Evolutionary conservation across 2,888 invertebrate species (phyloP).

Genomic region (Willowsia nigromaculata): DNA sequence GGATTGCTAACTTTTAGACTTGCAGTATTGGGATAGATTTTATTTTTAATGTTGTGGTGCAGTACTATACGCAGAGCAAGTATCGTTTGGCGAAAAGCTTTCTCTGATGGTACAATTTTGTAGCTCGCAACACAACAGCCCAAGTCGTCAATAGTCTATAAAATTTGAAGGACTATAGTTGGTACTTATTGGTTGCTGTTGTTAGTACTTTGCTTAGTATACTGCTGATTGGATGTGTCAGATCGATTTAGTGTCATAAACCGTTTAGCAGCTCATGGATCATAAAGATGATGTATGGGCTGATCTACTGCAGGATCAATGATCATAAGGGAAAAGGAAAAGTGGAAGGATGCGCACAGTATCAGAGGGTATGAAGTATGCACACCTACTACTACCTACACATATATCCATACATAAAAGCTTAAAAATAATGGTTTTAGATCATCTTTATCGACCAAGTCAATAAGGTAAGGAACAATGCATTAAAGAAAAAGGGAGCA

Average conservation of each 20-base stretch:
- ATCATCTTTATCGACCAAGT: too few relatives aligned
- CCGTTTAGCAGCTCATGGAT: constrained; percentile 66
- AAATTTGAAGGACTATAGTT: constrained; percentile 16
- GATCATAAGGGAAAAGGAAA: constrained; percentile 7
- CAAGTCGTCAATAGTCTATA: constrained; percentile 5
- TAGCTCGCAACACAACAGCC: background rate
- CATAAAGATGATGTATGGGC: constrained; percentile 64
- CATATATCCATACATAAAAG: too few relatives aligned
- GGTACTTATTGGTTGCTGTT: background rate
- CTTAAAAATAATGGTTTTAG: too few relatives aligned
- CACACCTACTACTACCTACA: background rate
- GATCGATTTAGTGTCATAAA: constrained; percentile 68
- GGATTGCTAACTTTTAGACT: too few relatives aligned
- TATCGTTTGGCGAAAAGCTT: too few relatives aligned
- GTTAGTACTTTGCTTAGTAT: constrained; percentile 19
- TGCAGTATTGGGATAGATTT: too few relatives aligned
- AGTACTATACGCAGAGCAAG: too few relatives aligned
- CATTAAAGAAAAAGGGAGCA: too few relatives aligned
- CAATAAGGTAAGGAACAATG: too few relatives aligned
- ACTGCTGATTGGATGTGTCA: constrained; percentile 62
- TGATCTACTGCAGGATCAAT: background rate
- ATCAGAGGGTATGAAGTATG: too few relatives aligned
- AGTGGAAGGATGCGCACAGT: background rate
- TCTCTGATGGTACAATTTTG: background rate
- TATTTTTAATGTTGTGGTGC: too few relatives aligned